Evolutionary conservation across 2,888 invertebrate genomes (phyloP).

Genomic region (Dicyrtoma fusca): DNA sequence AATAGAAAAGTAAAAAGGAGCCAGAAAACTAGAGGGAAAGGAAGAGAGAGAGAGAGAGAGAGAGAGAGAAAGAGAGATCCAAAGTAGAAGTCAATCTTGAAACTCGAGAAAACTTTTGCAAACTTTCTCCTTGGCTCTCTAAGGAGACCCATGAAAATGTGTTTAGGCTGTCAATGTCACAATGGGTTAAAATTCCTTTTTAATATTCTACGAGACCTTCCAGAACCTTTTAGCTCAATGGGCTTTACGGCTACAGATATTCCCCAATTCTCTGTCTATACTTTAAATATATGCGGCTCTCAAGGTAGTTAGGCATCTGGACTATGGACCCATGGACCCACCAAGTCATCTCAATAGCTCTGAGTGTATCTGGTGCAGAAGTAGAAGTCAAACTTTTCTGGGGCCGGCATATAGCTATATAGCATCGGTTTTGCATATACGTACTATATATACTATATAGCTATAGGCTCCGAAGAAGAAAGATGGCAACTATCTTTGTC

Average conservation of each 20-base stretch:
- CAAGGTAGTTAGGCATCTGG: too few species aligned
- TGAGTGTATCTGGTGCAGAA: too few species aligned
- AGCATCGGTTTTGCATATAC: neutral
- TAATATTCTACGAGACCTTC: conserved; percentile 34
- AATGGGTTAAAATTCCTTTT: conserved; percentile 38
- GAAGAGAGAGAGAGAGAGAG: neutral
- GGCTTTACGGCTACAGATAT: conserved; percentile 28
- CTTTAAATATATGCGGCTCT: too few species aligned
- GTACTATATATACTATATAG: neutral
- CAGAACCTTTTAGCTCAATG: conserved; percentile 28
- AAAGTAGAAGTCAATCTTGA: conserved; percentile 24
- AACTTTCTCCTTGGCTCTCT: conserved; percentile 27
- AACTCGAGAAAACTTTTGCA: conserved; percentile 30
- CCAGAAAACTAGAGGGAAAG: neutral
- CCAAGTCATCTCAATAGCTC: too few species aligned
- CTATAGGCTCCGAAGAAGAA: neutral
- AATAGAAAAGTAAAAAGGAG: too few species aligned
- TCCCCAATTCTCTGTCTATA: conserved; percentile 20
- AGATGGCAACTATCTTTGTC: neutral
- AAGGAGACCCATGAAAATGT: conserved; percentile 34
- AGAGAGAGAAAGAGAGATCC: neutral
- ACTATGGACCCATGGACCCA: too few species aligned
- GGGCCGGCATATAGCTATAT: neutral
- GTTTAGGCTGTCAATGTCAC: conserved; percentile 40
- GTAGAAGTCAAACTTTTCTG: too few species aligned